Base-by-base conservation (phyloP, 2,113 vertebrate genomes). In the Piliocolobus tephrosceles region DNA sequence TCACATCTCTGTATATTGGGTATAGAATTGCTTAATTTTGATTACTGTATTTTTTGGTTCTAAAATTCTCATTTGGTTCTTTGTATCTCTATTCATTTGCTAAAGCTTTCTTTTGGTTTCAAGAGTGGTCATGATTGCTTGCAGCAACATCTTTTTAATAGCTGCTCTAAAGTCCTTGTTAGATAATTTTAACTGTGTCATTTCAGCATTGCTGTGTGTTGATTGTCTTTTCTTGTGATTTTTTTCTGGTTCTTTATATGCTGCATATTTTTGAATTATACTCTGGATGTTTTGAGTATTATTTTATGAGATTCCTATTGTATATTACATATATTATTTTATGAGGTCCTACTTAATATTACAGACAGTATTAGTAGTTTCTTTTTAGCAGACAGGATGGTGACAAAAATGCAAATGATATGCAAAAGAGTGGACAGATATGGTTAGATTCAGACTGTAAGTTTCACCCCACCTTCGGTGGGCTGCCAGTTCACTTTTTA, bases 41-140 rank as follows among this genome's bases (percentile, higher is more conserved):
- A 45, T 50, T 40, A 58, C 8, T 72, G 23, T 43, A 38, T 52
- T 79, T 80, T 75, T 70, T 32, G 13, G 0, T 72, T 95, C 70
- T 91, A 79, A 88, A 81, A 75, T 92, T 94, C 68, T 16, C 6
- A 88, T 85, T 91, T 91, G 3, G 22, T 94, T 66, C 32, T 87
- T 86, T 72, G 25, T 17, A 35, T 70, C 8, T 83, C 17, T 61
- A 61, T 61, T 66, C 16, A 11, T 92, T 81, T 84, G 38, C 43
- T 89, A 89, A 47, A 9, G 79, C 25, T 68, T 90, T 68, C 30
- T 58, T 1, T 58, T 92, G 6, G 58, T 78, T 94, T 95, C 52
- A 94, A 88, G 45, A 92, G 23, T 88, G n/a, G 45, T 92, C 64
- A 45, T 52, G 23, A 64, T 76, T 86, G 82, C 58, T 95, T 79